Evolutionary conservation across 2,797 vertebrate species (phyloP), one percentile per base, ranked within the genome.

Genomic region (Betta splendens): DNA sequence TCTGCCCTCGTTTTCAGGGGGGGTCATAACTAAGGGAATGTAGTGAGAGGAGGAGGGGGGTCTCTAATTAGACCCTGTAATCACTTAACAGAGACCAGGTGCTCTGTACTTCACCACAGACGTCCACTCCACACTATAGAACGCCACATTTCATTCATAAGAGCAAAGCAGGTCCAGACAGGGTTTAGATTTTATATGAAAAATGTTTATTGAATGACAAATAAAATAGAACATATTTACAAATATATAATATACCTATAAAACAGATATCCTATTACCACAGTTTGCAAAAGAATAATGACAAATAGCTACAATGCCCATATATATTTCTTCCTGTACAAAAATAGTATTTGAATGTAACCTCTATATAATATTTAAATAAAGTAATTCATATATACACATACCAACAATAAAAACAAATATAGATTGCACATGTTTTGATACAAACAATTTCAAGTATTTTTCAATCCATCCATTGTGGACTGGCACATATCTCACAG

Each of bases 381-480:
- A 92, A 89, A 78, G 68, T 54, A 85, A 89, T 82, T 83, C 88
- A 77, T 87, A 92, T 92, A 90, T 91, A 93, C 90, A 93, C 52
- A 90, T 84, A 92, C 71, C 79, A 81, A 72, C 78, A 83, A 85
- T 84, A 71, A 85, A 86, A 85, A 85, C 75, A 88, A 80, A 90
- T 81, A 88, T 87, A 85, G 85, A 93, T 93, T 93, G 92, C 92
- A 93, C 92, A 70, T 89, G 83, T 82, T 87, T 91, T 86, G 90
- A 69, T 91, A 91, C 83, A 89, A 83, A 85, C 67, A 90, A 79
- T 80, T 93, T 93, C 92, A 93, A 93, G 91, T 93, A 91, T 89
- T 89, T 79, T 88, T 89, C 87, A 88, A 84, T 90, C 91, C 91
- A 84, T 90, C 91, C 91, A 82, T 85, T 74, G 49, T 72, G 89